Evolutionary conservation across 2,888 invertebrate genomes (phyloP).

Genomic region (Penaeus monodon): DNA sequence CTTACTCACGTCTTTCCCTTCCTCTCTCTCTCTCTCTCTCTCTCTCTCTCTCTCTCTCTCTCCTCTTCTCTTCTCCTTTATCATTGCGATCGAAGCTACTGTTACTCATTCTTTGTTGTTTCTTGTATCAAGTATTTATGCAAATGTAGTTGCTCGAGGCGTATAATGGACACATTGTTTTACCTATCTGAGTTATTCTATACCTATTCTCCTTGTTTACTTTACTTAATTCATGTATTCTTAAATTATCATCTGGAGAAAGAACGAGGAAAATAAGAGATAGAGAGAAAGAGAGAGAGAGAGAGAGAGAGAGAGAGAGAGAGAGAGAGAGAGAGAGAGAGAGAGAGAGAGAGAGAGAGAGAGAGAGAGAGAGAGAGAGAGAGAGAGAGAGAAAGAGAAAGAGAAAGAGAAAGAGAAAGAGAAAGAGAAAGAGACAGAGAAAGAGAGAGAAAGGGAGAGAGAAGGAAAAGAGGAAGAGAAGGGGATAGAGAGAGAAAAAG

Average conservation of each 20-base stretch:
- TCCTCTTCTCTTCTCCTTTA: not conserved
- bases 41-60: not conserved
- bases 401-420: not conserved
- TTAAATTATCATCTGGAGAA: too few species aligned
- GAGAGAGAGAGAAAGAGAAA: not conserved
- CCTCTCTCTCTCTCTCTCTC: not conserved
- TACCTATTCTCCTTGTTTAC: not conserved
- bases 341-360: not conserved
- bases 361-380: slow-evolving; percentile 8
- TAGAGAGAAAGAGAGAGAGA: not conserved
- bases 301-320: not conserved
- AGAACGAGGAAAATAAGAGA: not conserved
- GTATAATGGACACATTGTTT: too few species aligned
- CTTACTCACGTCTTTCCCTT: too few species aligned
- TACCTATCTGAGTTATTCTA: too few species aligned
- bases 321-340: slow-evolving; percentile 2
- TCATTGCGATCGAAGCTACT: not conserved
- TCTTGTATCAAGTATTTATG: too few species aligned
- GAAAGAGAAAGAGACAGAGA: not conserved
- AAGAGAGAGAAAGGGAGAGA: not conserved
- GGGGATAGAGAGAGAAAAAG: not conserved
- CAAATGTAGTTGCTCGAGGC: too few species aligned
- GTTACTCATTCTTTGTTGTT: not conserved
- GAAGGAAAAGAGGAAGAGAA: not conserved
- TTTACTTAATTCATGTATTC: too few species aligned